A percentile compares a stretch with the other conserved stretches of the same genome.
Conservation (phyloP, 2,797 vertebrate genomes). For the Pristis pectinata region DNA sequence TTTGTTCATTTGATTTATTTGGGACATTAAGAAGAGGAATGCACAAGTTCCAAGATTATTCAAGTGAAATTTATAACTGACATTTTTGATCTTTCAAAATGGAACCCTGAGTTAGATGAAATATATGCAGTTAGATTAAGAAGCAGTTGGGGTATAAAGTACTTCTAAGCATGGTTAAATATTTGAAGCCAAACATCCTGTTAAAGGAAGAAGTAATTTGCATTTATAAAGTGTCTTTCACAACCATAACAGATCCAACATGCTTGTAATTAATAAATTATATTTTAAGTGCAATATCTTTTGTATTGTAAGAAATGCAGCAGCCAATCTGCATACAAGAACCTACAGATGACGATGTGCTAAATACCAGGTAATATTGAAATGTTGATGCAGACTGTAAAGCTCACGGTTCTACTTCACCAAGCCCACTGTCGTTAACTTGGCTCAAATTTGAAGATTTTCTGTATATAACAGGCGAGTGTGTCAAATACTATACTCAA, state of each 20-base stretch:
- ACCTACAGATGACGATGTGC: not conserved
- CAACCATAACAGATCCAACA: not conserved
- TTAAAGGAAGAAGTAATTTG: not conserved
- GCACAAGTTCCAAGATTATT: not conserved
- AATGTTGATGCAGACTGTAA: not conserved
- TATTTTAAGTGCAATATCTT: not conserved
- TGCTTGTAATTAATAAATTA: not conserved
- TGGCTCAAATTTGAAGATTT: not conserved
- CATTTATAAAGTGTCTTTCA: not conserved
- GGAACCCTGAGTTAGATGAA: not conserved
- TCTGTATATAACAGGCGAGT: not conserved
- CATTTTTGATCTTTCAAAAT: slow-evolving; percentile 33
- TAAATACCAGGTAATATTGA: not conserved
- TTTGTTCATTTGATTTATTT: slow-evolving; percentile 22
- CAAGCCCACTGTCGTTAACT: not conserved
- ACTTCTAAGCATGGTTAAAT: not conserved
- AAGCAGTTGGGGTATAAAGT: not conserved
- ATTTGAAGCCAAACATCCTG: not conserved
- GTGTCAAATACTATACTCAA: not conserved
- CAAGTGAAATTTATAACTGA: slow-evolving; percentile 17
- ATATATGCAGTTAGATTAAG: not conserved
- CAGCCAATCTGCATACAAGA: not conserved
- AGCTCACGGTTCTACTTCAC: not conserved
- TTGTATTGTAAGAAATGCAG: not conserved
- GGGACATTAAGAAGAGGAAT: not conserved